These are phyloP conservation scores for Neodiprion fabricii DNA, from an alignment of 1,140 invertebrate genomes.

Conservation along the genomic window DNA sequence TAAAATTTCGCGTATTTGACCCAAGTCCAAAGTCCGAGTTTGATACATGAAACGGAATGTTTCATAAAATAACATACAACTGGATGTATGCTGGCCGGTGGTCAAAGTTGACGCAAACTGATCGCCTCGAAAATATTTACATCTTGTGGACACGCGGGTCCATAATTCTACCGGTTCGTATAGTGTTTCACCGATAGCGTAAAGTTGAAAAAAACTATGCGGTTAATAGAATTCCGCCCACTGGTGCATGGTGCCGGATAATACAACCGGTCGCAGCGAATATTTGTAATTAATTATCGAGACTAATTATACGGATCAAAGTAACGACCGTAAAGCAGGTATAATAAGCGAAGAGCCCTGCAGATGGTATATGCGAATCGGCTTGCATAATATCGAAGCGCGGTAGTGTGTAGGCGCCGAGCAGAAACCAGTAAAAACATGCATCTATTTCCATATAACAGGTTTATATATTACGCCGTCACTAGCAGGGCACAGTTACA, in stretches of 20 bases:
- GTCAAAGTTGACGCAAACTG: no score
- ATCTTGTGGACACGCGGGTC: no score
- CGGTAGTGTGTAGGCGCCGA: constrained; percentile 32
- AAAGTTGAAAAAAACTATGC: neutral
- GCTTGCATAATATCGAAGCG: neutral
- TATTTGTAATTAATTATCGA: neutral
- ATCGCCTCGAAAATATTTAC: no score
- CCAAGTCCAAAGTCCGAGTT: no score
- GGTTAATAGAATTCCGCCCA: neutral
- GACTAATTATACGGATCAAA: neutral
- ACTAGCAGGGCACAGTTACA: constrained; percentile 59
- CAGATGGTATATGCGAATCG: constrained; percentile 7
- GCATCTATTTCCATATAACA: constrained; percentile 63
- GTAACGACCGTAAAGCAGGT: neutral
- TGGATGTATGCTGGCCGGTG: no score
- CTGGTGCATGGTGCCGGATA: neutral
- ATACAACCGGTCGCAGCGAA: neutral
- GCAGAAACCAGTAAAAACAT: constrained; percentile 55
- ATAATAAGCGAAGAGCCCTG: constrained; percentile 1
- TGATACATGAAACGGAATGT: no score
- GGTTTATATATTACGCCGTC: constrained; percentile 61
- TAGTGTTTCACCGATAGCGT: neutral
- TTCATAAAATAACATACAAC: no score
- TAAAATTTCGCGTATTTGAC: no score
- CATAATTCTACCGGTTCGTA: no score